Evolutionary conservation across 92 coral and sea anemone species (phyloP).

Genomic region (Umimayanthus chanpuru): DNA sequence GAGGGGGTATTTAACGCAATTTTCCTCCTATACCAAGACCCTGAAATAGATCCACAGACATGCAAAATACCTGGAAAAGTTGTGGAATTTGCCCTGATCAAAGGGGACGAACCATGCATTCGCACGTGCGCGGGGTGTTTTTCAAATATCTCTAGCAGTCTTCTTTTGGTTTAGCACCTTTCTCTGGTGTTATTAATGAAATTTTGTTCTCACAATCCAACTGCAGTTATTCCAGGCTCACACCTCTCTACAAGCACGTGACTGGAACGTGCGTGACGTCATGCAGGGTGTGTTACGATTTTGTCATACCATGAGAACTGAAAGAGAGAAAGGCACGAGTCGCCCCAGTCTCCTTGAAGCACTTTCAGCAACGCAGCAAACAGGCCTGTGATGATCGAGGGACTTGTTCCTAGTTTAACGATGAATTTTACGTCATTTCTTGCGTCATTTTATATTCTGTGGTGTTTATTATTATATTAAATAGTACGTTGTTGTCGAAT

Average conservation of each 20-base stretch:
- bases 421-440: no score
- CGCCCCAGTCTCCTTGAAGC: constrained; percentile 20
- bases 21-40: no score
- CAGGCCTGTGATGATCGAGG: neutral
- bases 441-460: no score
- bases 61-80: no score
- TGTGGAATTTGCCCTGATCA: no score
- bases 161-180: neutral
- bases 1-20: no score
- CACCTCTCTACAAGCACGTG: constrained; percentile 60
- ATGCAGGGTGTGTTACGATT: constrained; percentile 67
- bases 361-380: constrained; percentile 13
- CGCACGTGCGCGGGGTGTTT: neutral
- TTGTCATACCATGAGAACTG: constrained; percentile 38
- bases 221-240: constrained; percentile 65
- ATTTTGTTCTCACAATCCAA: neutral
- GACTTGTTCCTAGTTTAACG: neutral
- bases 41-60: no score
- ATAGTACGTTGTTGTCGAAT: no score
- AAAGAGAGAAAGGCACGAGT: neutral
- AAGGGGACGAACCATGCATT: neutral
- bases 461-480: no score
- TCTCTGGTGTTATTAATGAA: neutral
- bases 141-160: no score
- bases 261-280: constrained; percentile 76